Evolutionary conservation across 1,140 invertebrate genomes (phyloP), one percentile per base, ranked within the genome.

Genomic region (Nasonia longicornis): DNA sequence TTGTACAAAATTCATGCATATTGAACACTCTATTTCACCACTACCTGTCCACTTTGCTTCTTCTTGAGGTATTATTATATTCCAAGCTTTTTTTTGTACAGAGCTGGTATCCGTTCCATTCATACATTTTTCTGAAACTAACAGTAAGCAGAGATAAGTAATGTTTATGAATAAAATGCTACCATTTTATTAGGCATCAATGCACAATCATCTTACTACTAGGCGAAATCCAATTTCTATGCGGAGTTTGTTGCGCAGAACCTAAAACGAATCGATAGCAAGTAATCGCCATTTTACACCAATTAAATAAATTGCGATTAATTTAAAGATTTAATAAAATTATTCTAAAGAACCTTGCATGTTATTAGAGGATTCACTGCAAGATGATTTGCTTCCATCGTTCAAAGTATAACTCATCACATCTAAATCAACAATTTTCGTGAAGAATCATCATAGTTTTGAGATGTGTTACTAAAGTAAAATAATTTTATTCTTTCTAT

Each of bases 11-110:
- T 84, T 82, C 3, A 83, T 79, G 48, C 86, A 87, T 52, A 88
- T 87, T 31, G 70, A 69, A 73, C 86, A 87, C 69, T 87, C 85
- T 1, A 71, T 67, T 77, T 87, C 84, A 2, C n/a, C 42, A 29
- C 7, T 16, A 69, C 0, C 8, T 11, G 63, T 71, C 80, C 76
- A 52, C 63, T 26, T 45, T 83, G 67, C 35, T 86, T 87, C 77
- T 48, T 79, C 85, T 84, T 84, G 0, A 63, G 66, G 3, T 63
- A 79, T 26, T 71, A 31, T 58, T 71, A 31, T 58, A 66, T 52
- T 31, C 80, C 83, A 84, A 42, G 77, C 12, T 22, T 52, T 74
- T 66, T 80, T 73, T 22, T 67, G 22, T 45, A 14, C 12, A 29
- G 42, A 38, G n/a, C 52, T 66, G 63, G 6, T n/a, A 38, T 76